Base-by-base conservation (phyloP, 1,140 invertebrate species). In the Meteorus sp. region DNA sequence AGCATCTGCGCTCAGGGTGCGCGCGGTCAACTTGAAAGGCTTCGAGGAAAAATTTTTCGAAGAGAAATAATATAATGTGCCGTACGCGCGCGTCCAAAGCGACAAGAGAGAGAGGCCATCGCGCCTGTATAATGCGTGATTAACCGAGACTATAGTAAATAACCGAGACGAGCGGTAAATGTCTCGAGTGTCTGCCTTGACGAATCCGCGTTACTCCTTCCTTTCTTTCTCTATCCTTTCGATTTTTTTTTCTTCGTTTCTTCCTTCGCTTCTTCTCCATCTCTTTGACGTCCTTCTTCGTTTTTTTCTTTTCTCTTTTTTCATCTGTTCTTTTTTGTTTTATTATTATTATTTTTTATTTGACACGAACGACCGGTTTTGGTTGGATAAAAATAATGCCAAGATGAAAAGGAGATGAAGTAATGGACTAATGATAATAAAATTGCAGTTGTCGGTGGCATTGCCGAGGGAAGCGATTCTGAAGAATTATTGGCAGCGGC, bases 381-480 rank as follows among this genome's bases (percentile, higher is more conserved):
- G n/a, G 23, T 13, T 37, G 20, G 13, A 35, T 11, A 19, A 22
- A 35, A 35, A 22, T 33, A 35, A 52, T 35, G 27, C 35, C 7
- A 4, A 41, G 23, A 43, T 41, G 20, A 15, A n/a, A 55, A 19
- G 22, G n/a, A n/a, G n/a, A n/a, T n/a, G n/a, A n/a, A n/a, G n/a
- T n/a, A n/a, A n/a, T 50, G 8, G n/a, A 45, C 59, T 35, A 11
- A 47, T 53, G 7, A 23, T 41, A 43, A 48, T n/a, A 35, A 27
- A 58, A 61, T 75, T 75, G 17, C 65, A 77, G 74, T 76, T 60
- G 73, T 76, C 60, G 72, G 70, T 47, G 72, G 73, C 47, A 73
- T 74, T 56, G 72, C 75, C 41, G 76, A 78, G 65, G 76, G 72
- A 63, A 78, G 76, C 67, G 76, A 78, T 63, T 76, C 76, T 58